Conservation (phyloP, 2,888 invertebrate species). For the Incurvaria masculella region DNA sequence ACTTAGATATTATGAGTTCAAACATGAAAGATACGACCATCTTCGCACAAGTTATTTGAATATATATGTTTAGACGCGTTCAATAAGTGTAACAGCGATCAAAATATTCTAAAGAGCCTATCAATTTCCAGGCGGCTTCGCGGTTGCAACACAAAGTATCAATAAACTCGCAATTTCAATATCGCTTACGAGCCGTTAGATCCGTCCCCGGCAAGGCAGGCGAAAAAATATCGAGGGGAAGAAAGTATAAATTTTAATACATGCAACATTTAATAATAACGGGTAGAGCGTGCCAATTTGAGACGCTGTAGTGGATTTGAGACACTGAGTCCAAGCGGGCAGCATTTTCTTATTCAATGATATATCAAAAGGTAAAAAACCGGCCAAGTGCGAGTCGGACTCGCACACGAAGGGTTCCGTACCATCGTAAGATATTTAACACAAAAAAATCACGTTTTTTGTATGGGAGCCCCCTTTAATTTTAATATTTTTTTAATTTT, state of each 20-base stretch:
- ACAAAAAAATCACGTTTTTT: no score
- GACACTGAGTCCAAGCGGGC: no score
- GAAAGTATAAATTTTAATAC: constrained; percentile 37
- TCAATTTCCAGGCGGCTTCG: not conserved
- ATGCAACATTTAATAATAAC: constrained; percentile 50
- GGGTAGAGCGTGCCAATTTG: constrained; percentile 19
- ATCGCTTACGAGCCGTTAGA: constrained; percentile 11
- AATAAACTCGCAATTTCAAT: constrained; percentile 32
- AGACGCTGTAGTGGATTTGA: no score
- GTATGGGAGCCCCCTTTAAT: no score
- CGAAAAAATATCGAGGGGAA: constrained; percentile 7
- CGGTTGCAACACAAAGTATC: constrained; percentile 19
- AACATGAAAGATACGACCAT: no score
- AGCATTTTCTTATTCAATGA: constrained; percentile 14
- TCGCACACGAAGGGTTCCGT: no score
- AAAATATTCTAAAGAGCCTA: not conserved
- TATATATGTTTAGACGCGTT: no score
- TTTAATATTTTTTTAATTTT: no score
- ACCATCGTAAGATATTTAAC: no score
- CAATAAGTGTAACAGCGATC: not conserved
- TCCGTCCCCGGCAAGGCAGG: not conserved
- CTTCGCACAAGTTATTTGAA: no score
- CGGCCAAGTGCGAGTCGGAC: no score
- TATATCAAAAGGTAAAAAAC: not conserved
- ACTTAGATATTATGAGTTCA: no score